Percentiles rank a stretch among this genome's conserved stretches.
phyloP scores from a whole-genome alignment of 2,797 vertebrate species.

The Gambelia wislizenii region DNA sequence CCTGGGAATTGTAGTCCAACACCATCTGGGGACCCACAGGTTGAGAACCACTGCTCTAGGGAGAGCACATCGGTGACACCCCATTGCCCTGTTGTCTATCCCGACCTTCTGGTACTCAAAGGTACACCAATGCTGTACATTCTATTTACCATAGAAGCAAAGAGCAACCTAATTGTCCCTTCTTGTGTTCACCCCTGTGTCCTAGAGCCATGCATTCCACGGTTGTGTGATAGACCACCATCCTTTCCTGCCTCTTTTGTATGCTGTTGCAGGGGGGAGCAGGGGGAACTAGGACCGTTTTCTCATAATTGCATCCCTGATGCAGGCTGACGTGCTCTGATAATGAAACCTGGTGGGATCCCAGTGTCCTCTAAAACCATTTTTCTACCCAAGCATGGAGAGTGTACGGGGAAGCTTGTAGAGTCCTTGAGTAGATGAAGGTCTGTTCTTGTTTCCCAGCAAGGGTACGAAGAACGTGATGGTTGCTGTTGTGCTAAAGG shows the following conservation, averaged over 20 bases:
- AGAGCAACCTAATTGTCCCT: not conserved
- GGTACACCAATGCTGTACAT: not conserved
- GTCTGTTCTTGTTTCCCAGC: not conserved
- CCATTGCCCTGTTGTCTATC: too few relatives aligned
- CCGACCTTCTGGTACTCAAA: too few relatives aligned
- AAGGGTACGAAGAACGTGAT: not conserved
- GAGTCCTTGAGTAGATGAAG: not conserved
- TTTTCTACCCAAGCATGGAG: not conserved
- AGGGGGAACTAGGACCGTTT: too few relatives aligned
- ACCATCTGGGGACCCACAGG: too few relatives aligned
- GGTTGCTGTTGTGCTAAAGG: not conserved
- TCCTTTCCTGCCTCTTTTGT: not conserved
- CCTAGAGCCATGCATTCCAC: not conserved
- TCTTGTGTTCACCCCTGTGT: not conserved
- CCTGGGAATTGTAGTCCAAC: too few relatives aligned
- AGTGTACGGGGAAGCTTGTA: not conserved
- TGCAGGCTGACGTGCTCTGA: not conserved
- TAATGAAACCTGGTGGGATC: not conserved
- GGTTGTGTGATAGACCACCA: not conserved
- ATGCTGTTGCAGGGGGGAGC: not conserved
- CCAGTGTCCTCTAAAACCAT: not conserved
- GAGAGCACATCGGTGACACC: too few relatives aligned
- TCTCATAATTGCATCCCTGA: not conserved
- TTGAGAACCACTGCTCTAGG: too few relatives aligned
- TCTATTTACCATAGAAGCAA: too few relatives aligned